phyloP scores from a whole-genome alignment of 2,888 invertebrate species.

The Philaethria dido region DNA sequence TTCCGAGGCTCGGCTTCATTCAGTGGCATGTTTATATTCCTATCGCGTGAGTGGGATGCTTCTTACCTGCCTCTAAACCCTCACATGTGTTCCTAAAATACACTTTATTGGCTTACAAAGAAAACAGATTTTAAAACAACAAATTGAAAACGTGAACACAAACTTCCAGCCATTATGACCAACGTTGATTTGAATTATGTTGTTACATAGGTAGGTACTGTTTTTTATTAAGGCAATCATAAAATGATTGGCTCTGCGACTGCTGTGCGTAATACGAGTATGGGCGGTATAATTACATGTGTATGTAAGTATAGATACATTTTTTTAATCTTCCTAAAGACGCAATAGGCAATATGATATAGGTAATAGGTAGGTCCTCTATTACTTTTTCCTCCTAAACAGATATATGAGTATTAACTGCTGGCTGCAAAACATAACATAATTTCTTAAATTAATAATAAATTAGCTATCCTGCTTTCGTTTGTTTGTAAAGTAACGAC shows the following conservation, averaged over 20 bases:
- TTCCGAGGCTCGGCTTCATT: slow-evolving; percentile 52
- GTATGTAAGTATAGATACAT: neutral
- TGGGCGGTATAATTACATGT: slow-evolving; percentile 16
- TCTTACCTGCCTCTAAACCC: slow-evolving; percentile 45
- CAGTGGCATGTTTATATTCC: slow-evolving; percentile 57
- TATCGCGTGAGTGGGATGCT: slow-evolving; percentile 55
- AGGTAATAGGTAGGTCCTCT: neutral
- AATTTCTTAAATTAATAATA: too few relatives aligned
- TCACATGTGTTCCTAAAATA: slow-evolving; percentile 50
- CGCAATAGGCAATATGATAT: neutral
- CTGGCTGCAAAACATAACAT: neutral
- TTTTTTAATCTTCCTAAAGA: neutral
- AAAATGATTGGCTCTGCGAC: slow-evolving; percentile 43
- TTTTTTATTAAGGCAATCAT: slow-evolving; percentile 57
- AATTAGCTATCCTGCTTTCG: too few relatives aligned
- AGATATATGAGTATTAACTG: neutral
- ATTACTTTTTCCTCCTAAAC: neutral
- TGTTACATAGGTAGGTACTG: slow-evolving; percentile 52
- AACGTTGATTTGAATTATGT: slow-evolving; percentile 68
- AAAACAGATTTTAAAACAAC: slow-evolving; percentile 54
- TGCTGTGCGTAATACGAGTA: slow-evolving; percentile 17
- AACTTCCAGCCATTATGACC: slow-evolving; percentile 65
- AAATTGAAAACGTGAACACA: slow-evolving; percentile 47
- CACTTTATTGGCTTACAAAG: slow-evolving; percentile 52
- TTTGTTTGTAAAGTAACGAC: too few relatives aligned